phyloP scores from a whole-genome alignment of 2,888 invertebrate species.

The Polylopha cassiicola region DNA sequence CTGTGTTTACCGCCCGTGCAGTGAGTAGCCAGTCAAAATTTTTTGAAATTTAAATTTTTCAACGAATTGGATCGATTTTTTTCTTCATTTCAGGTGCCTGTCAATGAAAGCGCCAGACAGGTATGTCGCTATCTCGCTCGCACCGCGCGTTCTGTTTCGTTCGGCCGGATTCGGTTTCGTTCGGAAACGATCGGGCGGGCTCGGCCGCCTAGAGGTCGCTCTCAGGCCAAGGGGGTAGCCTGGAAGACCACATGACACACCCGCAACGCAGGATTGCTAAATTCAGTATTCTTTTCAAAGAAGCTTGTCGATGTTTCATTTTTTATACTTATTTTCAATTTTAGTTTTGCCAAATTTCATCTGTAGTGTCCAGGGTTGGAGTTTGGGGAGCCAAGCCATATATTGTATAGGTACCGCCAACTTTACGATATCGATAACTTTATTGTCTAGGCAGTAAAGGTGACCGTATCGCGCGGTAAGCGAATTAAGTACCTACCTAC shows the following conservation, averaged over 20 bases:
- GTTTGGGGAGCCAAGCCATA: too few relatives aligned
- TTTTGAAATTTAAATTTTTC: conserved; percentile 74
- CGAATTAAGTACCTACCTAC: too few relatives aligned
- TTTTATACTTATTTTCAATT: conserved; percentile 50
- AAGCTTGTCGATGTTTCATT: conserved; percentile 71
- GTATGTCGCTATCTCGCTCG: conserved; percentile 77
- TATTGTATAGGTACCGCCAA: too few relatives aligned
- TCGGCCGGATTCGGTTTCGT: conserved; percentile 69
- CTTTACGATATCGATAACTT: too few relatives aligned
- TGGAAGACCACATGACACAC: conserved; percentile 73
- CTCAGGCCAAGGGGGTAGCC: conserved; percentile 70
- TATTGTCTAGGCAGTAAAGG: too few relatives aligned
- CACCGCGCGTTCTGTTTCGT: conserved; percentile 66
- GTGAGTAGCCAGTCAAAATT: conserved; percentile 44
- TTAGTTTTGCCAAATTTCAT: conserved; percentile 36
- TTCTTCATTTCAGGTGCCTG: conserved; percentile 85
- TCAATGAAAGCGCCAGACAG: conserved; percentile 86
- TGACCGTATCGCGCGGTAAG: too few relatives aligned
- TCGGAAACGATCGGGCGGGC: conserved; percentile 64
- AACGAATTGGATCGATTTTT: conserved; percentile 80
- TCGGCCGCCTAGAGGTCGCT: conserved; percentile 56
- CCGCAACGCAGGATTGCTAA: conserved; percentile 69
- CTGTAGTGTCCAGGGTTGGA: too few relatives aligned
- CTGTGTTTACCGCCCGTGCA: conserved; percentile 53
- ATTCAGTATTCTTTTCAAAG: conserved; percentile 68